Evolutionary conservation across 2,113 vertebrate genomes (phyloP), one percentile per base, ranked within the genome.

Genomic region (Pangasianodon gigas): DNA sequence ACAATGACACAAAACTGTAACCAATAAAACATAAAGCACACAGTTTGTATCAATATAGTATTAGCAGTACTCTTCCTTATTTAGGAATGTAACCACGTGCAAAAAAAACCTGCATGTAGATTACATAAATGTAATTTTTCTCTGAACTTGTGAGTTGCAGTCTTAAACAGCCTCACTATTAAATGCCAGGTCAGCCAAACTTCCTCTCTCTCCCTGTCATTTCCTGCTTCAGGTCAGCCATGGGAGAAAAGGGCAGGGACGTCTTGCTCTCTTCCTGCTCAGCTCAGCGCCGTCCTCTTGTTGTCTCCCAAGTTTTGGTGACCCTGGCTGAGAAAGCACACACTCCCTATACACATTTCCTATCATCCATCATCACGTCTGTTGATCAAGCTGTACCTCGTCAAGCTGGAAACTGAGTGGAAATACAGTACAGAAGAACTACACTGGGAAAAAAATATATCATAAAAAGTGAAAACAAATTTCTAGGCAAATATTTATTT

Each of bases 181-280:
- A 88, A 89, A 89, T 88, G 29, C 46, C 85, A 86, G 91, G 92
- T 87, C 91, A 92, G 89, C 84, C 84, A 44, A 11, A 90, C 91
- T 93, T 95, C 94, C 94, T 80, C 90, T 94, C 89, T 94, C 93
- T 83, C 90, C 90, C 89, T 85, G 84, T 89, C 89, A 91, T 91
- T 93, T 94, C 91, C 91, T 93, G 89, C 32, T 24, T 90, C 56
- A 87, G 86, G 88, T 93, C 88, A 93, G 86, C 83, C 89, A 75
- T 3, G 84, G 87, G 82, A 87, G 85, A 89, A 92, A 87, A 85
- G 75, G 67, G 32, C 24, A 51, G 44, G 75, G 46, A 54, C 67
- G 44, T 37, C 54, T 48, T n/a, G 71, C 75, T 82, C 62, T 88
- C 54, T 52, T 85, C 74, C 71, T 80, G 83, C 37, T 89, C 82